Conservation (phyloP, 2,113 vertebrate species). For the Willisornis vidua region DNA sequence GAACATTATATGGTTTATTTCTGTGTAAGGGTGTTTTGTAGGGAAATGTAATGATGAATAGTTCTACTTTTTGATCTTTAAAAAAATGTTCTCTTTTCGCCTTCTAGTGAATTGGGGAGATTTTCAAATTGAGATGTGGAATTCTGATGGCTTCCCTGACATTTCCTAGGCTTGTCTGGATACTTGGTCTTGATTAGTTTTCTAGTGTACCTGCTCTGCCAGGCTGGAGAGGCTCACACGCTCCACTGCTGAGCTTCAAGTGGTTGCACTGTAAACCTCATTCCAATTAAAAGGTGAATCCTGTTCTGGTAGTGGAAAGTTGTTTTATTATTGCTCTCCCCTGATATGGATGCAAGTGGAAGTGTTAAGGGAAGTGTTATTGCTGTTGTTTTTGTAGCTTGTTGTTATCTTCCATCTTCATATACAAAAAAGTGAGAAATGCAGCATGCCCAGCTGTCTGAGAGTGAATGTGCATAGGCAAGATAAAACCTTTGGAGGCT, state of each 20-base stretch:
- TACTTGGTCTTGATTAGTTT: constrained; percentile 59
- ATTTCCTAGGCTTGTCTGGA: constrained; percentile 57
- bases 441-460: constrained; percentile 20
- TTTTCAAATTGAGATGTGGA: constrained; percentile 50
- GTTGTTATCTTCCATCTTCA: constrained; percentile 46
- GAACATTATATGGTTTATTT: constrained; percentile 46
- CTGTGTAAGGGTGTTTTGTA: constrained; percentile 36
- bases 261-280: constrained; percentile 29
- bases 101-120: neutral
- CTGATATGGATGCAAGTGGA: neutral
- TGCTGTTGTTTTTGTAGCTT: neutral
- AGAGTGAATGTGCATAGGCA: neutral
- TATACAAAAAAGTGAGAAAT: constrained; percentile 37
- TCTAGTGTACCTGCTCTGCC: constrained; percentile 12
- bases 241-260: constrained; percentile 5
- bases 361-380: constrained; percentile 23
- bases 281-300: constrained; percentile 60
- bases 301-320: constrained; percentile 55
- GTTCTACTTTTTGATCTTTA: constrained; percentile 59
- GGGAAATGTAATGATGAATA: constrained; percentile 49
- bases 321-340: constrained; percentile 59
- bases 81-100: neutral
- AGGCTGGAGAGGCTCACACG: neutral
- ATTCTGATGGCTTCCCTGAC: constrained; percentile 60
- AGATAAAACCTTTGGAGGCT: constrained; percentile 33